Evolutionary conservation across 1,140 invertebrate genomes (phyloP), one percentile per base, ranked within the genome.

Genomic region (Augochlora pura): DNA sequence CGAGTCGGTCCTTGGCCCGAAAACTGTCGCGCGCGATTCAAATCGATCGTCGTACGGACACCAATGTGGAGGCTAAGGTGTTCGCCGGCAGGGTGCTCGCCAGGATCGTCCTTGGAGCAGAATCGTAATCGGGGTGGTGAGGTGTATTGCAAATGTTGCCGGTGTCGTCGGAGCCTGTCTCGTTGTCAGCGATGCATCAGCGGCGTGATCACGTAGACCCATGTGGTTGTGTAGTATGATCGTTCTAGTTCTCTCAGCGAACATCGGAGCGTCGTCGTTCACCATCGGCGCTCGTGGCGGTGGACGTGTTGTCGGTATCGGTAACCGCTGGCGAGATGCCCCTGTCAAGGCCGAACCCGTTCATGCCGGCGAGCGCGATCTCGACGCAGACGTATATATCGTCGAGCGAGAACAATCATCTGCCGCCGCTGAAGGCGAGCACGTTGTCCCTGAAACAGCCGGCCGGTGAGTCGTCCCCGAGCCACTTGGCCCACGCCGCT

Each of bases 391-490:
- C 89, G 32, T 91, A 90, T 70, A 88, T 89, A 70, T 87, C 88
- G 62, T 76, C 86, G 38, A 91, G 88, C 76, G 91, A 91, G 68
- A 90, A 82, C 81, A 90, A 91, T 80, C 91, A 93, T 79, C 72
- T 93, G 77, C 93, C 92, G 74, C 92, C 91, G 12, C 74, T 93
- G 27, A 92, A 92, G 75, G 81, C 88, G 23, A 88, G 85, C 25
- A 87, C 80, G 65, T 84, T 90, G 77, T 81, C 85, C 42, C 71
- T 89, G 23, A 91, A 91, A 59, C 86, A 88, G 64, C 69, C 82
- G 67, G 60, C 65, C 14, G 65, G 74, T 27, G 81, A 83, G 1
- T 67, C 83, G 8, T 78, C 68, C 52, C 70, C 73, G 69, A 72
- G 81, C 49, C 66, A 64, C 18, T 52, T 82, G 70, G 60, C 54